Conservation (phyloP, 2,888 invertebrate species). For the Tribolium freemani region DNA sequence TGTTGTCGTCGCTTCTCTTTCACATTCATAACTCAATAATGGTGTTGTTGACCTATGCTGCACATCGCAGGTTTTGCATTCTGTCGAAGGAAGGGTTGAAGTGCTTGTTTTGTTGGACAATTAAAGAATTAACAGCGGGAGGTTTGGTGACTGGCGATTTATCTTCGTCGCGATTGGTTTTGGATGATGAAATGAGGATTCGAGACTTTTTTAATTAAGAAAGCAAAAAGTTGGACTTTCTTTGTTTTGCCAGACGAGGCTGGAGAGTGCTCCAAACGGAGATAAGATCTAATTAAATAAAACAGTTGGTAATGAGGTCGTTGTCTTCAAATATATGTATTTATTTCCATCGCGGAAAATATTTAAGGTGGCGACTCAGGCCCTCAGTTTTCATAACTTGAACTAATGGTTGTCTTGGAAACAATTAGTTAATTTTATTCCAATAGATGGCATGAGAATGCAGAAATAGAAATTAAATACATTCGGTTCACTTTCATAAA, state of each 20-base stretch:
- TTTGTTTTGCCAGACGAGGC: neutral
- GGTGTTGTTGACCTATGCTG: constrained; percentile 32
- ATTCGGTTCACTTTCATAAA: too few species aligned
- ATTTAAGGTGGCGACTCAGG: too few species aligned
- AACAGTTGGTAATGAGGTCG: neutral
- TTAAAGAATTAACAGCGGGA: constrained; percentile 3
- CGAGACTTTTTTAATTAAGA: neutral
- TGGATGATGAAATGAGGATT: neutral
- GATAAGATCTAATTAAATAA: neutral
- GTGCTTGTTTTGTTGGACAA: constrained; percentile 2
- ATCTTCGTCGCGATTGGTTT: neutral
- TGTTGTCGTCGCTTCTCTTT: constrained; percentile 30
- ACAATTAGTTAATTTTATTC: too few species aligned
- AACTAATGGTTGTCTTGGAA: too few species aligned
- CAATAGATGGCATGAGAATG: too few species aligned
- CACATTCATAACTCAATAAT: constrained; percentile 30
- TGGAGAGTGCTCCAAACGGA: neutral
- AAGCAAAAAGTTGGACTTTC: neutral
- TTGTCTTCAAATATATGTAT: neutral
- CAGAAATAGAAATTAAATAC: too few species aligned
- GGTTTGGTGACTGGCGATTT: neutral
- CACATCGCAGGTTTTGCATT: neutral
- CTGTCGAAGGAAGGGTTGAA: constrained; percentile 6
- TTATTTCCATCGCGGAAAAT: neutral
- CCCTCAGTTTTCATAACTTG: too few species aligned